Evolutionary conservation across 2,113 vertebrate species (phyloP).

Genomic region (Poeciliopsis occidentalis): DNA sequence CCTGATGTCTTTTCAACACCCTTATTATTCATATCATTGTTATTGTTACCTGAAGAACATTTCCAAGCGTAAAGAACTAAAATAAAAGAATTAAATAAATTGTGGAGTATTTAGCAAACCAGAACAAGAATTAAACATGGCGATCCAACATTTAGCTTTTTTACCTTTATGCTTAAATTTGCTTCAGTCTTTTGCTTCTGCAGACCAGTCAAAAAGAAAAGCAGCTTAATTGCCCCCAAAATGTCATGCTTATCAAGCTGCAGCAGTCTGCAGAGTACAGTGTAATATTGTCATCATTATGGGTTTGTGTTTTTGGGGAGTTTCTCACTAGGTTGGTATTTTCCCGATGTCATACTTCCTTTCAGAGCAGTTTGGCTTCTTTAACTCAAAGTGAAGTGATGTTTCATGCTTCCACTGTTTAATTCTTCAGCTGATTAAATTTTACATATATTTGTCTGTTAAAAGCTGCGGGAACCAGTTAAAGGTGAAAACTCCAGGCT

Average conservation of each 20-base stretch:
- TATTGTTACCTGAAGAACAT: too few species aligned
- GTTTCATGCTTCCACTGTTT: not conserved
- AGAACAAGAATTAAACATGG: too few species aligned
- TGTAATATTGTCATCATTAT: not conserved
- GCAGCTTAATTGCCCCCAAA: not conserved
- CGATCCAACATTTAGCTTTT: too few species aligned
- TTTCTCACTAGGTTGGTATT: not conserved
- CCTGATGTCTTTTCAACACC: too few species aligned
- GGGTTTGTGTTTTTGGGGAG: not conserved
- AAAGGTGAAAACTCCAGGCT: too few species aligned
- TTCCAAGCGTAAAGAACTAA: too few species aligned
- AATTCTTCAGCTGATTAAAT: too few species aligned
- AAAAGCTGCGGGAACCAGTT: too few species aligned
- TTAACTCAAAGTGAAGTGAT: not conserved
- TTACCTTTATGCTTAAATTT: not conserved
- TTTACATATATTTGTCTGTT: not conserved
- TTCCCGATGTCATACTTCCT: too few species aligned
- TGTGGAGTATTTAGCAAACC: too few species aligned
- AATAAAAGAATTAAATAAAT: too few species aligned
- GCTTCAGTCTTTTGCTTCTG: not conserved
- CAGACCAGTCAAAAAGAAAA: not conserved
- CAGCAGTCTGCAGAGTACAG: not conserved
- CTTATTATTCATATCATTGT: too few species aligned
- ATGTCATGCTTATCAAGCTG: not conserved
- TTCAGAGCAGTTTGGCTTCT: not conserved